A percentile compares a stretch with the other conserved stretches of the same genome.
These are phyloP conservation scores for Deladenus siricidicola DNA, from an alignment of 2,888 invertebrate species.

Conservation along the genomic window DNA sequence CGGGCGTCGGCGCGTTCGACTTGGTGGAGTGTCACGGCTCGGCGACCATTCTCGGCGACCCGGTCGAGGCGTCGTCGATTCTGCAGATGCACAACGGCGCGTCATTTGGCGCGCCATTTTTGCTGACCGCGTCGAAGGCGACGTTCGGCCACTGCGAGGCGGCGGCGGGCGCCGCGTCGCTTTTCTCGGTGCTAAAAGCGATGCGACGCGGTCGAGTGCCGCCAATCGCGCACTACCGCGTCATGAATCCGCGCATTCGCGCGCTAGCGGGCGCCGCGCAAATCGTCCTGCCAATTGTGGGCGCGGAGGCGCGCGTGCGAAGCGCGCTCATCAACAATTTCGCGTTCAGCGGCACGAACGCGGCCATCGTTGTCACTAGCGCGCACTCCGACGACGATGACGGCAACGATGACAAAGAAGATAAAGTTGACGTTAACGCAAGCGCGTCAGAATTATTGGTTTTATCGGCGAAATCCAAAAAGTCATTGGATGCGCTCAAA, in stretches of 20 bases:
- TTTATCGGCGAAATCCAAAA: slow-evolving; percentile 27
- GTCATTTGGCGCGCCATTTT: not conserved
- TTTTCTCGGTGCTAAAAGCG: slow-evolving; percentile 22
- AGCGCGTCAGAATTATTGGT: slow-evolving; percentile 24
- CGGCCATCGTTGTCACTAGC: slow-evolving; percentile 6
- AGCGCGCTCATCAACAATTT: slow-evolving; percentile 40
- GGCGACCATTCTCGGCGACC: slow-evolving; percentile 46
- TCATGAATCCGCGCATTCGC: slow-evolving; percentile 21
- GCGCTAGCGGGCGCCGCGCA: not conserved
- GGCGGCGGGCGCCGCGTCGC: slow-evolving; percentile 34
- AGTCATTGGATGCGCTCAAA: slow-evolving; percentile 14
- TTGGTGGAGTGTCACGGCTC: slow-evolving; percentile 51
- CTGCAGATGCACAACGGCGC: slow-evolving; percentile 2
- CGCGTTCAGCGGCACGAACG: slow-evolving; percentile 47
- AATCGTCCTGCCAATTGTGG: slow-evolving; percentile 25
- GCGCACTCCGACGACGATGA: not conserved
- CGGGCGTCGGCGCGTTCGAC: slow-evolving; percentile 17
- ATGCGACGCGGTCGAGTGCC: slow-evolving; percentile 13
- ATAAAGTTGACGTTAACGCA: not conserved
- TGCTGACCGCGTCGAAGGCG: slow-evolving; percentile 35
- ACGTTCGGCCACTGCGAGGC: slow-evolving; percentile 45
- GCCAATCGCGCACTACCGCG: slow-evolving; percentile 20
- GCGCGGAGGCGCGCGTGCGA: slow-evolving; percentile 23
- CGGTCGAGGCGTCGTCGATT: slow-evolving; percentile 39
- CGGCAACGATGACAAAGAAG: not conserved